Percentiles rank a stretch among this genome's conserved stretches.
Evolutionary conservation across 2,113 vertebrate genomes (phyloP).

Genomic region (Stictonetta naevosa): DNA sequence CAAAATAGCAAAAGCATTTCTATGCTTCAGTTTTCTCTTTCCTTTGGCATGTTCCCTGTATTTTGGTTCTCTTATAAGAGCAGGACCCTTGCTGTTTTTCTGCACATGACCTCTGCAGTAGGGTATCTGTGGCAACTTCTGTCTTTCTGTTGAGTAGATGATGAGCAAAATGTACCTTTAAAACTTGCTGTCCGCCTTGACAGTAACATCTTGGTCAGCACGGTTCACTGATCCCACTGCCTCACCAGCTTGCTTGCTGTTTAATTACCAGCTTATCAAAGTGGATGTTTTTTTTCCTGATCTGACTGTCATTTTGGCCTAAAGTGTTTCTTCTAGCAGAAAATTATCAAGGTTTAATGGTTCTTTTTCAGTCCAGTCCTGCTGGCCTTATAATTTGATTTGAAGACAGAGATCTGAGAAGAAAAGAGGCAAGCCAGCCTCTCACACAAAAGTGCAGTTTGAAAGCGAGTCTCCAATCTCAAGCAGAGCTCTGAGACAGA

Average conservation of each 20-base stretch:
- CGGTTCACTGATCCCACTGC: constrained; percentile 26
- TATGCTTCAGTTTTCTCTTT: neutral
- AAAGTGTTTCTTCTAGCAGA: constrained; percentile 53
- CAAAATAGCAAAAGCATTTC: neutral
- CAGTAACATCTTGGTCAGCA: constrained; percentile 16
- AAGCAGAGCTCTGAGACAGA: neutral
- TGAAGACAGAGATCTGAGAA: constrained; percentile 12
- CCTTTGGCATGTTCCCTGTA: neutral
- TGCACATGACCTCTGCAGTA: neutral
- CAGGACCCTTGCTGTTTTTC: neutral
- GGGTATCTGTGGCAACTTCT: neutral
- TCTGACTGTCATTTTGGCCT: constrained; percentile 21
- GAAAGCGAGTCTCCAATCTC: neutral
- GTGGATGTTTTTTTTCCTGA: neutral
- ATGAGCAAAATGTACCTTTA: constrained; percentile 28
- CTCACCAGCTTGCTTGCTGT: constrained; percentile 28
- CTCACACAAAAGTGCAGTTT: neutral
- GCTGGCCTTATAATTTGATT: constrained; percentile 21
- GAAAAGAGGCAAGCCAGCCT: neutral
- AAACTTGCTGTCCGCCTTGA: constrained; percentile 37
- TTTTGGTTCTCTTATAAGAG: neutral
- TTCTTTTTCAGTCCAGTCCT: constrained; percentile 13
- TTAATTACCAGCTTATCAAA: constrained; percentile 63
- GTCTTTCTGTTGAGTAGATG: neutral
- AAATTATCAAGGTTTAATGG: constrained; percentile 43